Evolutionary conservation across 2,888 invertebrate species (phyloP), one percentile per base, ranked within the genome.

Genomic region (Oxystoma pomonae): DNA sequence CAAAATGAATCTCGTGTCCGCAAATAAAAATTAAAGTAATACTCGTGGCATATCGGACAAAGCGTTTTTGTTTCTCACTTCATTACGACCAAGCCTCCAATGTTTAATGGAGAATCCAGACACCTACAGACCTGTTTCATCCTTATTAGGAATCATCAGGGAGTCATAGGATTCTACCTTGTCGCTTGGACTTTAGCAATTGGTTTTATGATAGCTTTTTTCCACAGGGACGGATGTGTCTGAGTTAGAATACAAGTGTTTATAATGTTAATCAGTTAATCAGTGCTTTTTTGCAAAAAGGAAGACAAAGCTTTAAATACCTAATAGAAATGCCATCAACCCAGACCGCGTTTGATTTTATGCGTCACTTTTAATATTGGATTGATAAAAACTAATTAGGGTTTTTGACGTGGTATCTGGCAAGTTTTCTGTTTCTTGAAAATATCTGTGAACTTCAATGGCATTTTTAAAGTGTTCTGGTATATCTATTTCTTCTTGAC

Each of bases 321-420:
- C 18, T 53, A 53, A 53, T 53, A 18, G 53, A 53, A 3, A 53
- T 16, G 18, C 53, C 53, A 53, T 53, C 53, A 18, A 53, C 53
- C 18, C 53, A 5, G 18, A 53, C 18, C 7, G 53, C 53, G n/a
- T 53, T 53, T 5, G 16, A 16, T n/a, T 53, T 53, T n/a, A 18
- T 53, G 18, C 53, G 35, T 35, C 12, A 35, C 35, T 35, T 35
- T 35, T 12, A 35, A 35, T 35, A 35, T 35, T 35, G 35, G 35
- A 35, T 35, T 35, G 35, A 35, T 35, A 35, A 35, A 35, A 35
- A 7, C 12, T 35, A 35, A 35, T 35, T 35, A 35, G 12, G 35
- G 3, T 35, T 35, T 35, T 35, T 35, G 35, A 35, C 35, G 35
- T 35, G 35, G 35, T 35, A 35, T 35, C 35, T 35, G 35, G 35